These are phyloP conservation scores for Myopa tessellatipennis DNA, from an alignment of 2,888 invertebrate species.

Conservation along the genomic window DNA sequence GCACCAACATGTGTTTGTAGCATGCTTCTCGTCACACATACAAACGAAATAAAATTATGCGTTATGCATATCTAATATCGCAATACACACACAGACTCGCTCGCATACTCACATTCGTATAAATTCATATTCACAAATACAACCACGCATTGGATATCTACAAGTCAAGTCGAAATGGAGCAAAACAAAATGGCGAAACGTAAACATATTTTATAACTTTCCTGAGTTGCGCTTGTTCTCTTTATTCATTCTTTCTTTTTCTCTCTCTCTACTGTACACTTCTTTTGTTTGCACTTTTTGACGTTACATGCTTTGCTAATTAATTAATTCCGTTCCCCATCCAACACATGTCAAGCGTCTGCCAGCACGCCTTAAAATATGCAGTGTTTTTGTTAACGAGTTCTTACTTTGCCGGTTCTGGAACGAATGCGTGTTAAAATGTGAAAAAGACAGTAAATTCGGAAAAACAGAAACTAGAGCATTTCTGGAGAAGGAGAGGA, in stretches of 20 bases:
- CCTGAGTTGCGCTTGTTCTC: background rate
- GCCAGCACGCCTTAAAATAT: constrained; percentile 25
- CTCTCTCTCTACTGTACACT: background rate
- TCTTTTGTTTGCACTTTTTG: constrained; percentile 6
- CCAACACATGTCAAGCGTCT: background rate
- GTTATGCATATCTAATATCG: constrained; percentile 44
- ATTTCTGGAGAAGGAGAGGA: background rate
- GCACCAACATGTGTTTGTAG: constrained; percentile 7
- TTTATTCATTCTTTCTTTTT: constrained; percentile 11
- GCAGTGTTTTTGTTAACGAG: constrained; percentile 9
- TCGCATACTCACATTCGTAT: background rate
- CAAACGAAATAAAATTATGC: constrained; percentile 44
- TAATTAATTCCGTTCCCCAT: constrained; percentile 32
- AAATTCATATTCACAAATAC: background rate
- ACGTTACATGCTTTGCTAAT: constrained; percentile 40
- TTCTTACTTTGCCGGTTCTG: constrained; percentile 29
- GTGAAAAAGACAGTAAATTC: background rate
- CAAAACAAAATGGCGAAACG: constrained; percentile 41
- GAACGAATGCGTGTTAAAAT: constrained; percentile 43
- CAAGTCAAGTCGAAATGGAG: constrained; percentile 6
- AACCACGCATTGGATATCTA: background rate
- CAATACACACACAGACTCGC: background rate
- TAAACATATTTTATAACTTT: constrained; percentile 39
- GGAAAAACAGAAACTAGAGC: background rate
- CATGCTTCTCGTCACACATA: constrained; percentile 17